Conservation (phyloP, 2,888 invertebrate species). For the Orchestes rusci region DNA sequence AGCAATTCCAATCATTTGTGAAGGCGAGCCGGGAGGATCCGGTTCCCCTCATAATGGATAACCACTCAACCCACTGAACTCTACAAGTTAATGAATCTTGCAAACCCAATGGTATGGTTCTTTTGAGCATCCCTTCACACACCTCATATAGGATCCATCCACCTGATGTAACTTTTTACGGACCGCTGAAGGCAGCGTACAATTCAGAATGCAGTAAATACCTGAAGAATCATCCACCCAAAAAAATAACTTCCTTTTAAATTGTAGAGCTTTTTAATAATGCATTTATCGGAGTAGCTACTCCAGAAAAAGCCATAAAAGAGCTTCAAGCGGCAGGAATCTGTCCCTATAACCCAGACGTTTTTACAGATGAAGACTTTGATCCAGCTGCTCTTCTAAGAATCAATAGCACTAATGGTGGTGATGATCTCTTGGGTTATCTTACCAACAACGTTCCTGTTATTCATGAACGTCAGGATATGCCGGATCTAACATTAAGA, state of each 20-base stretch:
- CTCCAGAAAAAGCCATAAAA: background rate
- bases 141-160: background rate
- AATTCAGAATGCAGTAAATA: conserved; percentile 7
- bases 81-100: too few relatives aligned
- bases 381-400: conserved; percentile 3
- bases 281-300: background rate
- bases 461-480: too few relatives aligned
- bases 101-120: too few relatives aligned
- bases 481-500: too few relatives aligned
- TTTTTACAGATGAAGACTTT: conserved; percentile 1
- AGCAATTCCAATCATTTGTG: too few relatives aligned
- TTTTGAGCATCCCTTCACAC: background rate
- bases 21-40: too few relatives aligned
- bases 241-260: conserved; percentile 7
- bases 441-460: too few relatives aligned
- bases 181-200: background rate
- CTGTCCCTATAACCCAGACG: background rate
- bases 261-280: background rate
- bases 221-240: conserved; percentile 2
- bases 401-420: too few relatives aligned
- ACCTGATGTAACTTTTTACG: conserved; percentile 5
- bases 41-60: too few relatives aligned
- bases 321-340: conserved; percentile 3
- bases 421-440: too few relatives aligned
- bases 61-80: too few relatives aligned